A percentile compares a stretch with the other conserved stretches of the same genome.
These are phyloP conservation scores for Phylloscopus trochiloides DNA, from an alignment of 2,113 vertebrate genomes.

Conservation along the genomic window DNA sequence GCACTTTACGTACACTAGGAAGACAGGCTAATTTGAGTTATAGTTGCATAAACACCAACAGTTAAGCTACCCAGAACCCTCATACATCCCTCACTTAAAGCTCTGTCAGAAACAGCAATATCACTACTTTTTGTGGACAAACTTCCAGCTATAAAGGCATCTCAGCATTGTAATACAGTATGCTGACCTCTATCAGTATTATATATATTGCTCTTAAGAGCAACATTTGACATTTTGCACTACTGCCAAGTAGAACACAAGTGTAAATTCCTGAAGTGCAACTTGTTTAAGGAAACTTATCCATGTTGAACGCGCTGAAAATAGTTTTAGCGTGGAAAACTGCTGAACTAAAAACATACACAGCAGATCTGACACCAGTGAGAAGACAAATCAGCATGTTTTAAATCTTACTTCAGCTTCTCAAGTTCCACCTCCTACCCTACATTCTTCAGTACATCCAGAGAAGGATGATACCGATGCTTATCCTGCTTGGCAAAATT, in stretches of 20 bases:
- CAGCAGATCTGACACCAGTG: background rate
- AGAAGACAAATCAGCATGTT: background rate
- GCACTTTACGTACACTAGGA: background rate
- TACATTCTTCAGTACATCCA: background rate
- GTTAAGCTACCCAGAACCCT: background rate
- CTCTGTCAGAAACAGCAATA: background rate
- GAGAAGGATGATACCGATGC: accelerated
- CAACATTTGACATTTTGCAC: background rate
- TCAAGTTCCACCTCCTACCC: background rate
- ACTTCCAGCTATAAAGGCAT: background rate
- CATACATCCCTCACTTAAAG: background rate
- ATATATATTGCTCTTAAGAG: background rate
- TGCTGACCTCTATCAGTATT: background rate
- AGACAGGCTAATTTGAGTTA: background rate
- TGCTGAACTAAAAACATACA: background rate
- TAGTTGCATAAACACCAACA: background rate
- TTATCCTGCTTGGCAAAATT: background rate
- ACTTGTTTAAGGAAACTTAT: background rate
- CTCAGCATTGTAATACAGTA: background rate
- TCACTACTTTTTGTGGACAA: background rate
- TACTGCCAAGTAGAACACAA: background rate
- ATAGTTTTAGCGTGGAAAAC: background rate
- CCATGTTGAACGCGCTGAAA: background rate
- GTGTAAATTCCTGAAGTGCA: background rate
- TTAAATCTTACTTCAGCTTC: background rate